Evolutionary conservation across 1,140 invertebrate species (phyloP), one percentile per base, ranked within the genome.

Genomic region (Drosophila dunni): DNA sequence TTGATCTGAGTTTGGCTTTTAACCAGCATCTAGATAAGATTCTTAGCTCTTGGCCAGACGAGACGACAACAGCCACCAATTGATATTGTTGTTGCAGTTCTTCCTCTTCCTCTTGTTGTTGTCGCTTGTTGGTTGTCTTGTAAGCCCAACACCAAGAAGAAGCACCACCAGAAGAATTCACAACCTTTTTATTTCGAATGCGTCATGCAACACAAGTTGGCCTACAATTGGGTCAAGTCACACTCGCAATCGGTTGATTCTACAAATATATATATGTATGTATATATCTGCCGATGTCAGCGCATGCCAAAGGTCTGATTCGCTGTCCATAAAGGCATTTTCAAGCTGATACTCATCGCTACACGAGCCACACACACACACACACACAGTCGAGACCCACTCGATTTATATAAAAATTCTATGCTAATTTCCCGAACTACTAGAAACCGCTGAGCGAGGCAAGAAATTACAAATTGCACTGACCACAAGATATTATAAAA

Each of bases 11-110:
- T 50, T 71, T 56, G 68, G 68, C 17, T 58, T 58, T 8, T 46
- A 29, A 17, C 45, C 61, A 64, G 78, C 84, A 88, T 88, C 83
- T 88, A 89, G 83, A 88, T 88, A 88, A 88, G 73, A 65, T 29
- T 78, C 46, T 65, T 24, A 44, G n/a, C 54, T 50, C 50, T 71
- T 42, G 24, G 24, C 51, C 51, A 40, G 38, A 65, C 64, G 13
- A 48, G n/a, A 48, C 24, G 29, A 53, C 15, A 48, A 74, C 38
- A 44, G 34, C 29, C 36, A 33, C 42, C 48, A 53, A 62, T 56
- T 65, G 65, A 34, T 69, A 48, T 58, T 68, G 58, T 57, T 54
- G 60, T 40, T 61, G 50, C 11, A 48, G 38, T 53, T 53, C 63
- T 66, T 76, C 61, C 65, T 44, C 24, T 29, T 29, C 24, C 24